phyloP scores from a whole-genome alignment of 2,797 vertebrate species.

The Propithecus perrieri region DNA sequence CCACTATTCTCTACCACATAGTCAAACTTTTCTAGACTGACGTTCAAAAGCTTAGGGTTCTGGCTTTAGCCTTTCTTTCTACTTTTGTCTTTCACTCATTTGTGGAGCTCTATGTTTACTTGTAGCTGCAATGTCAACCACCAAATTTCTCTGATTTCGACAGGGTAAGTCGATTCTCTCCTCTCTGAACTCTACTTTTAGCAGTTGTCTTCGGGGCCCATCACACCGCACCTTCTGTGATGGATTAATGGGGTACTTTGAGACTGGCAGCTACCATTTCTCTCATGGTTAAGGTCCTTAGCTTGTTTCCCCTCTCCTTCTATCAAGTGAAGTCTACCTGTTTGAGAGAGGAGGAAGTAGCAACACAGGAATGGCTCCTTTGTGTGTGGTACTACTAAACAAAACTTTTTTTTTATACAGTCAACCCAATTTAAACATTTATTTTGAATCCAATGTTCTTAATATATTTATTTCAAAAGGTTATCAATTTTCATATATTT shows the following conservation, averaged over 20 bases:
- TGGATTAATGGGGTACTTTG: neutral
- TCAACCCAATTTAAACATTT: conserved; percentile 15
- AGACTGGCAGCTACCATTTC: neutral
- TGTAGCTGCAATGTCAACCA: neutral
- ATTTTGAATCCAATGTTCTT: neutral
- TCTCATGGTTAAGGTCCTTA: neutral
- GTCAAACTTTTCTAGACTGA: neutral
- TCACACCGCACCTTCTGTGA: neutral
- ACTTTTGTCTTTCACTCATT: neutral
- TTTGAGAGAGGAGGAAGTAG: neutral
- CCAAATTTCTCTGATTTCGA: neutral
- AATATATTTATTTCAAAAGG: neutral
- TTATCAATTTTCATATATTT: neutral
- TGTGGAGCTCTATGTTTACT: neutral
- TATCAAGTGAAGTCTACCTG: neutral
- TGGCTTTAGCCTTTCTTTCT: neutral
- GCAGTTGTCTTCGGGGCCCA: neutral
- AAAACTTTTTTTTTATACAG: neutral
- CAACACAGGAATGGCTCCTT: neutral
- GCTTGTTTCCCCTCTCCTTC: neutral
- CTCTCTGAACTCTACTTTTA: neutral
- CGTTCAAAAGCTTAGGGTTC: neutral
- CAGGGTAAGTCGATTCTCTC: neutral
- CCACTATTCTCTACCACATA: neutral
- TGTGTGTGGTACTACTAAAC: neutral